These are phyloP conservation scores for Lacerta bilineata DNA, from an alignment of 2,797 vertebrate genomes.

Conservation along the genomic window DNA sequence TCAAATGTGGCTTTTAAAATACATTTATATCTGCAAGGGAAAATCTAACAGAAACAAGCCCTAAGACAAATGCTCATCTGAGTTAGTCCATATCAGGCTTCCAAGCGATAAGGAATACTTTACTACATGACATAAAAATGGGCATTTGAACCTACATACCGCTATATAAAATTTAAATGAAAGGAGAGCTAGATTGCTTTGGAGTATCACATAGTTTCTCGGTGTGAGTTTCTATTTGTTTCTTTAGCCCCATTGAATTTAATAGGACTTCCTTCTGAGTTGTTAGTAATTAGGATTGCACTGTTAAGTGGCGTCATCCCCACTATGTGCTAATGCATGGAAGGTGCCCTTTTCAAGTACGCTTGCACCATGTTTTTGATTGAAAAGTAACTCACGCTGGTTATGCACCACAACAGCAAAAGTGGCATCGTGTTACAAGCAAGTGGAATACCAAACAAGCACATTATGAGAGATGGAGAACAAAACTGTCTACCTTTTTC, in stretches of 20 bases:
- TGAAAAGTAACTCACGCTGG: background rate
- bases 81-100: background rate
- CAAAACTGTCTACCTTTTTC: background rate
- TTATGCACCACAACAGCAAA: background rate
- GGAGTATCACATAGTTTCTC: background rate
- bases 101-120: background rate
- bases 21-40: background rate
- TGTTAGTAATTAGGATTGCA: too few relatives aligned
- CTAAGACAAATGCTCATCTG: background rate
- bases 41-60: background rate
- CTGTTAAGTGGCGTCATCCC: too few relatives aligned
- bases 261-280: too few relatives aligned
- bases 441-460: background rate
- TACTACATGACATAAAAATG: background rate
- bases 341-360: background rate
- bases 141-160: background rate
- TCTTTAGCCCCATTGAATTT: background rate
- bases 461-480: background rate
- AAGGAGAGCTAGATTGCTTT: constrained; percentile 3
- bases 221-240: background rate
- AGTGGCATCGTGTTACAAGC: background rate
- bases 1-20: background rate
- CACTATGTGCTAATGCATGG: background rate
- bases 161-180: background rate
- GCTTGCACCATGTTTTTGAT: background rate